Evolutionary conservation across 2,888 invertebrate species (phyloP), one percentile per base, ranked within the genome.

Genomic region (Prenolepis imparis): DNA sequence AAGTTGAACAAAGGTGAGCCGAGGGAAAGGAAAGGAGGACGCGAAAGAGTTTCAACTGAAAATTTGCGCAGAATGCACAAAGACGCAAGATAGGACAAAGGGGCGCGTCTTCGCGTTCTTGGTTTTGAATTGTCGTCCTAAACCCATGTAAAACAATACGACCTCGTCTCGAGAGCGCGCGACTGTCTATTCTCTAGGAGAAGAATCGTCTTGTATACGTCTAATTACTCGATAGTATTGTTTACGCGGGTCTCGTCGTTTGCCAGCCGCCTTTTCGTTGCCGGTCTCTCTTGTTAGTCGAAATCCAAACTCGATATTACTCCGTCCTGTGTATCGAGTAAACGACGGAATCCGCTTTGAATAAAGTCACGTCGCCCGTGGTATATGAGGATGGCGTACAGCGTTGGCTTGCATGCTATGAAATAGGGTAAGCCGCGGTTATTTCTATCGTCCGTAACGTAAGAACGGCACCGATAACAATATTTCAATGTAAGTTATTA

Each of bases 231-330:
- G 48, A 57, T 48, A 84, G 83, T 72, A 88, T 87, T 88, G 88
- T 86, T 87, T 88, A 86, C 88, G 52, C 70, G 82, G 83, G 73
- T 73, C 80, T 82, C 73, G 78, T 78, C 83, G 75, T 77, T 88
- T 82, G 75, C 82, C 88, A 74, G 84, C 74, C 84, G 61, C 66
- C 70, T 73, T 68, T 86, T 63, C 41, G 82, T n/a, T 75, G 67
- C 83, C 82, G 70, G 84, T 77, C 87, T 84, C 87, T 84, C 86
- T 88, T 88, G 86, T 85, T 88, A 88, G 88, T 80, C 83, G 88
- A 88, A 85, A 89, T 84, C 78, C 87, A 87, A 88, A 87, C 85
- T 86, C 88, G 83, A 89, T 89, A 85, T 86, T 85, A 86, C 87
- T 82, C 68, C 73, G 82, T 80, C 75, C 80, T 75, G 84, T 74